Percentiles rank a stretch among this genome's conserved stretches.
Conservation (phyloP, 1,140 invertebrate genomes). For the Onthophagus taurus region DNA sequence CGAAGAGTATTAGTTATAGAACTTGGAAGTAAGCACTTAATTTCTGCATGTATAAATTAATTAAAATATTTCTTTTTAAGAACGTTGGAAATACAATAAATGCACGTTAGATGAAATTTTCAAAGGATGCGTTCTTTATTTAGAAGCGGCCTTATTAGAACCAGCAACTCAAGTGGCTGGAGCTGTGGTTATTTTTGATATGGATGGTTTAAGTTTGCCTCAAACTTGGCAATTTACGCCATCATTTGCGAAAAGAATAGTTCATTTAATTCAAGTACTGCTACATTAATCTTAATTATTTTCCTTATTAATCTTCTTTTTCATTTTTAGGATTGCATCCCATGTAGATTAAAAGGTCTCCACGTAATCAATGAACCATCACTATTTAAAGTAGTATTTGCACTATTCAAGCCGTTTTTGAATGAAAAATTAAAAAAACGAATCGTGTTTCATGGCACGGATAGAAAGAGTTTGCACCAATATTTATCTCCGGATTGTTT, state of each 20-base stretch:
- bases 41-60: constrained; percentile 6
- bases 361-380: no score
- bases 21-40: constrained; percentile 60
- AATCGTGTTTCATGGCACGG: constrained; percentile 76
- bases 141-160: constrained; percentile 72
- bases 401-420: constrained; percentile 78
- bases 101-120: constrained; percentile 69
- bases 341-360: constrained; percentile 74
- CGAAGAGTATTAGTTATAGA: constrained; percentile 65
- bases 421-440: constrained; percentile 62
- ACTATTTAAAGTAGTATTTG: constrained; percentile 80
- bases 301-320: background rate
- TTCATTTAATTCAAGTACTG: constrained; percentile 63
- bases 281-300: background rate
- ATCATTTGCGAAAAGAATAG: constrained; percentile 69
- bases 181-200: constrained; percentile 71
- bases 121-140: constrained; percentile 68
- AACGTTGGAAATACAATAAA: constrained; percentile 77
- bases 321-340: no score
- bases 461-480: constrained; percentile 69
- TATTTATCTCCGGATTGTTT: constrained; percentile 69
- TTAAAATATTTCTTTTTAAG: constrained; percentile 36
- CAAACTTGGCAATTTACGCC: constrained; percentile 78
- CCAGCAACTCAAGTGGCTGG: constrained; percentile 66
- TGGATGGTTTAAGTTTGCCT: constrained; percentile 68